Base-by-base conservation (phyloP, 1,140 invertebrate species). In the Drosophila sproati region DNA sequence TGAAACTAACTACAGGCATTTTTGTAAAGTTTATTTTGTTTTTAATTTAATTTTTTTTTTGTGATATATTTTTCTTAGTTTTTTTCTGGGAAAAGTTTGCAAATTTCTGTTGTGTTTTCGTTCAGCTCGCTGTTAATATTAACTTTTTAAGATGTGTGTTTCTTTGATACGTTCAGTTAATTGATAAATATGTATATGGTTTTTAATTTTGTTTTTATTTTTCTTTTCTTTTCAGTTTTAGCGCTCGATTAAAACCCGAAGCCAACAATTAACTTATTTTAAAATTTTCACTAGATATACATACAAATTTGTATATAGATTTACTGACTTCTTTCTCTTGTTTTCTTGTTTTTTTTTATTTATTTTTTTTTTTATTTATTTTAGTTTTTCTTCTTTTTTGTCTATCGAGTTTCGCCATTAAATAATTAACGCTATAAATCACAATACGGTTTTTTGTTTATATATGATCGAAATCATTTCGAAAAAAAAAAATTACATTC, bases 371-470 rank as follows among this genome's bases (percentile, higher is more conserved):
- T 68, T 75, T 45, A 39, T 39, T 8, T 50, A 28, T 55, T 50
- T 43, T 48, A 56, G 39, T 76, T 72, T 28, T 37, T 29, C 56
- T 56, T 32, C 2, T 48, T 72, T 59, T 34, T 47, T 52, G 35
- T 29, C 29, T 56, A 8, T 70, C 31, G 66, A 66, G 71, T 76
- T 73, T 76, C 52, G 39, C 63, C 78, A 87, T 91, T 83, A 91
- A 91, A 88, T 91, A 91, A 91, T 91, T 91, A 91, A 91, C 85
- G 79, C 89, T 91, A 91, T 77, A 91, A 91, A 91, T 91, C 89
- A 91, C 89, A 90, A 91, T 91, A 86, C 83, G 82, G 88, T 90
- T 90, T 88, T 80, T 73, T 61, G 61, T 55, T 41, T 70, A 43
- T 52, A 66, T 56, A 70, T 61, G 63, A 68, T 68, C 70, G 60